Conservation (phyloP, 2,797 vertebrate species). For the Tapera naevia region DNA sequence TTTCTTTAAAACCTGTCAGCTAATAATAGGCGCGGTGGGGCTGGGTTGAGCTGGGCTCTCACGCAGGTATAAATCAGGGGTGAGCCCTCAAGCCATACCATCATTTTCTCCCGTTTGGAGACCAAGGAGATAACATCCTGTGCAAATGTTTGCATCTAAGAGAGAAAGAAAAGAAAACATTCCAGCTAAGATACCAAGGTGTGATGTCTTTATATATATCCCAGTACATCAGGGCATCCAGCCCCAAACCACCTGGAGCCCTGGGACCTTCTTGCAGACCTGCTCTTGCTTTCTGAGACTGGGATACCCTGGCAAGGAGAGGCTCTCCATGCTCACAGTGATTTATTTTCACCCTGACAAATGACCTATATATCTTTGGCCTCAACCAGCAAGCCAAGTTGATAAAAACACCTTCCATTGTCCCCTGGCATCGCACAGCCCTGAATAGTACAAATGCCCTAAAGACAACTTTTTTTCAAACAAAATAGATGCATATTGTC, state of each 20-base stretch:
- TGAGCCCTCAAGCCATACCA: background rate
- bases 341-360: background rate
- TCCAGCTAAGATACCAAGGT: background rate
- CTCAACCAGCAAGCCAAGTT: background rate
- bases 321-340: background rate
- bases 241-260: background rate
- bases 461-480: slow-evolving; percentile 4
- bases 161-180: background rate
- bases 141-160: slow-evolving; percentile 11
- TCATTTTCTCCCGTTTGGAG: slow-evolving; percentile 29
- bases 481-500: slow-evolving; percentile 60
- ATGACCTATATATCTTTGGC: background rate
- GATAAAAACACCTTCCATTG: background rate
- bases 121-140: background rate
- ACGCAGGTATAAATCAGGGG: slow-evolving; percentile 71
- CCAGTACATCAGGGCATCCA: background rate
- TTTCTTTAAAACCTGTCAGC: slow-evolving; percentile 77
- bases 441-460: slow-evolving; percentile 56
- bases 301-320: background rate
- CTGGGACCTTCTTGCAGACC: background rate
- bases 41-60: slow-evolving; percentile 54
- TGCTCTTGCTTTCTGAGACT: background rate
- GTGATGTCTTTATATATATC: accelerated
- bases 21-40: slow-evolving; percentile 72
- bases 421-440: slow-evolving; percentile 16